These are phyloP conservation scores for Spinus pinus DNA, from an alignment of 2,797 vertebrate species.

Conservation along the genomic window DNA sequence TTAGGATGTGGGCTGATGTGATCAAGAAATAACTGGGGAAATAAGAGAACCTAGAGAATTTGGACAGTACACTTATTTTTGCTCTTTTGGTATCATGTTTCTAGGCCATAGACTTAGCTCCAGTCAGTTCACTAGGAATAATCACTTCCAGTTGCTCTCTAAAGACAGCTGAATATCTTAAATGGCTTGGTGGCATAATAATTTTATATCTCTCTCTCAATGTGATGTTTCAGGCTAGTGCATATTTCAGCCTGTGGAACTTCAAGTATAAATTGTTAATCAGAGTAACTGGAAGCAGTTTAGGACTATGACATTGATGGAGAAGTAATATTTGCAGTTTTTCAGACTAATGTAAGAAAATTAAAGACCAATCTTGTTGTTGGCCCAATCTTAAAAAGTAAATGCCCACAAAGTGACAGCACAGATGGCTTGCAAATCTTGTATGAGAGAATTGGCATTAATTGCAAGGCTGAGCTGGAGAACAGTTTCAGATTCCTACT, in stretches of 20 bases:
- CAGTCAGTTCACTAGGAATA: not conserved
- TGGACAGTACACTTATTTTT: not conserved
- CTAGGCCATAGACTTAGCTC: not conserved
- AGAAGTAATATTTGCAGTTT: not conserved
- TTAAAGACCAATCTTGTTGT: not conserved
- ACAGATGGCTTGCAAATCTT: not conserved
- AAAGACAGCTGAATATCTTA: not conserved
- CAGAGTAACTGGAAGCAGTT: not conserved
- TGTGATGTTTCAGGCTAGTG: not conserved
- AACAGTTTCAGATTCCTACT: not conserved
- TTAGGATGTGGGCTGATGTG: not conserved
- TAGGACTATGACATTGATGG: not conserved
- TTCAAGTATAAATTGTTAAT: not conserved
- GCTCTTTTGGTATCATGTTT: not conserved
- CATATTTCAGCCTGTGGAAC: not conserved
- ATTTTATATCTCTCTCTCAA: not conserved
- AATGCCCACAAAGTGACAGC: not conserved
- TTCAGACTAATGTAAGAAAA: not conserved
- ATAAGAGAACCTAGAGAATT: not conserved
- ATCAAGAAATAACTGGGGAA: not conserved
- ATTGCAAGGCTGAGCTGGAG: not conserved
- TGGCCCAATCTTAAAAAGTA: not conserved
- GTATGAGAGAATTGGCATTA: not conserved
- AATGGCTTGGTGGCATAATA: not conserved
- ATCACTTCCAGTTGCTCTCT: not conserved